Base-by-base conservation (phyloP, 2,888 invertebrate species). In the Epiblema foenella region DNA sequence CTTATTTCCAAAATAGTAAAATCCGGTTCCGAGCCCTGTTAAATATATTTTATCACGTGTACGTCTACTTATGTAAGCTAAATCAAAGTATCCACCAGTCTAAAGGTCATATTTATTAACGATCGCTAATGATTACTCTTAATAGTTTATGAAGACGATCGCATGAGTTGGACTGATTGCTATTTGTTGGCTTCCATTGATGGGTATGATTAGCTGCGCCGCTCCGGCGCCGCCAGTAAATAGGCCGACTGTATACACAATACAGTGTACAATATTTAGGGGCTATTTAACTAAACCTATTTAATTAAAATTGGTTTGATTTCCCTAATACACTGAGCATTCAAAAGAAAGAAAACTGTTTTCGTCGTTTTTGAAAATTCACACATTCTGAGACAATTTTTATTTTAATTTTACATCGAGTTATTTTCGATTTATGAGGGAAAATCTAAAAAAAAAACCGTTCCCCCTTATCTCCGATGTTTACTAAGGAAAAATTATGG, bases 101-200 rank as follows among this genome's bases (percentile, higher is more conserved):
- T 42, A 33, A 65, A 46, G 42, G 42, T 52, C 52, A 52, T 24
- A 60, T 66, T 49, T 66, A 49, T 66, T 56, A 71, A 67, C 62
- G 62, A 67, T 56, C 60, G 51, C 37, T 57, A 67, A 71, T 71
- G 66, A 67, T 66, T 54, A 39, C 54, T 52, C 58, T 71, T 66
- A 67, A 71, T 62, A 62, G 62, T 73, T 76, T 75, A 78, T 77
- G 77, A 78, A 75, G 75, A 69, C 81, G 83, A 81, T 83, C 82
- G 82, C 78, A 82, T 78, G 80, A 77, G 79, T 73, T 78, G 72
- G 76, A 67, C 76, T 90, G 89, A 88, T 89, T 88, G 86, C 81
- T 82, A 82, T 85, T 88, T 75, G 66, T 87, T 86, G 90, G 88
- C 87, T 91, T 89, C 89, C 77, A 90, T 91, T 91, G 92, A 88